phyloP scores from a whole-genome alignment of 2,888 invertebrate species.

The Oscheius sp. region DNA sequence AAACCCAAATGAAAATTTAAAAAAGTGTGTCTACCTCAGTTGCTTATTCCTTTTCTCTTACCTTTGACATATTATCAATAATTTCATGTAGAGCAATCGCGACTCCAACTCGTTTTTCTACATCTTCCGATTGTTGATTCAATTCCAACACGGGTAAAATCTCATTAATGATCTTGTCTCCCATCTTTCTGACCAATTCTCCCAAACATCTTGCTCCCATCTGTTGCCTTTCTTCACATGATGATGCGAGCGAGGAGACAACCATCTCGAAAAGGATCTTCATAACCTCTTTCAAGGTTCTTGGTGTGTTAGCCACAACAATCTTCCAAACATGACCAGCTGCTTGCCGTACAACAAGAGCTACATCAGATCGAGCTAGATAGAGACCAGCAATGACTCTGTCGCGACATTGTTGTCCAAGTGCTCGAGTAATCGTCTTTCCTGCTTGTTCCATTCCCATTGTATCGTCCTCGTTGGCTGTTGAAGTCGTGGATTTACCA shows the following conservation, averaged over 20 bases:
- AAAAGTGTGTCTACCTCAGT: too few relatives aligned
- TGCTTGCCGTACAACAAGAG: constrained; percentile 93
- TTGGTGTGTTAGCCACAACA: constrained; percentile 95
- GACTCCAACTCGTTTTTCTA: constrained; percentile 96
- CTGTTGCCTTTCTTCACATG: constrained; percentile 91
- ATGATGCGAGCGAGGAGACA: constrained; percentile 91
- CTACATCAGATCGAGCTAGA: constrained; percentile 96
- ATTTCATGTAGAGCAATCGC: constrained; percentile 96
- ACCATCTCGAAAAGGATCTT: constrained; percentile 90
- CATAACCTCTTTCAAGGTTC: constrained; percentile 92
- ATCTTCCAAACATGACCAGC: constrained; percentile 99
- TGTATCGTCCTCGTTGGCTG: constrained; percentile 95
- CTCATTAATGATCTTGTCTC: constrained; percentile 94
- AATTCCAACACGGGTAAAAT: constrained; percentile 93
- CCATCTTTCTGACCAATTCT: constrained; percentile 93
- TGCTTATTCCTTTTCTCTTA: too few relatives aligned
- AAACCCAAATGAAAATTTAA: background rate
- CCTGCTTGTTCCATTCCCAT: constrained; percentile 97
- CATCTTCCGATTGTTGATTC: constrained; percentile 87
- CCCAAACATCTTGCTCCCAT: constrained; percentile 95
- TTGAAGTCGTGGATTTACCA: constrained; percentile 98
- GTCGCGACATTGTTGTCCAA: constrained; percentile 89
- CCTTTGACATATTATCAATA: constrained; percentile 92
- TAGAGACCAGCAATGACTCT: constrained; percentile 91
- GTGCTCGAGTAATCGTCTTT: constrained; percentile 84